These are phyloP conservation scores for Pseudocheirus occidentalis DNA, from an alignment of 2,797 vertebrate genomes.

Conservation along the genomic window DNA sequence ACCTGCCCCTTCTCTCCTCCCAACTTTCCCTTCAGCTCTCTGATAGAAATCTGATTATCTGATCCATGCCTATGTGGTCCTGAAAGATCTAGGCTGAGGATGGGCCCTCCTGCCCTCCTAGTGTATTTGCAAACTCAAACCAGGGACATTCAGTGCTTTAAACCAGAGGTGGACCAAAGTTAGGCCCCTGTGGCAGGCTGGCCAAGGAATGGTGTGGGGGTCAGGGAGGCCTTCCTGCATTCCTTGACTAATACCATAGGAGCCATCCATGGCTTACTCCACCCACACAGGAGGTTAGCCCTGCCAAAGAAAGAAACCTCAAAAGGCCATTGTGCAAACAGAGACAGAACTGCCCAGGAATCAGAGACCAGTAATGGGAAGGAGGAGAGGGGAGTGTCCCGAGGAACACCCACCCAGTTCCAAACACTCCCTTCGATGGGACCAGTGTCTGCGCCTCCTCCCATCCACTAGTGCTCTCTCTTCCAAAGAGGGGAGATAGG, in stretches of 20 bases:
- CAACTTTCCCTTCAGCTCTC: not conserved
- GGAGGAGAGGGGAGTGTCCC: not conserved
- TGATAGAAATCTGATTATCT: not conserved
- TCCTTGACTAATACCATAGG: not conserved
- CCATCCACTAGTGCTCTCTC: not conserved
- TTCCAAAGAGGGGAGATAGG: not conserved
- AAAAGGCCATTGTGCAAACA: not conserved
- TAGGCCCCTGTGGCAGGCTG: not conserved
- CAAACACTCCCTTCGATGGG: not conserved
- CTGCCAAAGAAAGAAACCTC: not conserved
- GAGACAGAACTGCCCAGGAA: not conserved
- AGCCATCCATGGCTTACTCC: slow-evolving; percentile 53
- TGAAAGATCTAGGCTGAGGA: not conserved
- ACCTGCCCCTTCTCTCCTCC: not conserved
- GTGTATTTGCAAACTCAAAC: not conserved
- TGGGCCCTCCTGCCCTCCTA: not conserved
- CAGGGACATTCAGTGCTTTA: not conserved
- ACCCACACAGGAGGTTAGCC: not conserved
- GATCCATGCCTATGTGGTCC: not conserved
- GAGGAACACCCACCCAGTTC: not conserved
- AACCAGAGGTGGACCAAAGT: not conserved
- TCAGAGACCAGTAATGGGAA: not conserved
- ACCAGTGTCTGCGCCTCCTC: not conserved
- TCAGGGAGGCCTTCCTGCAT: not conserved
- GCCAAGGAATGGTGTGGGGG: not conserved